A percentile compares a stretch with the other conserved stretches of the same genome.
These are phyloP conservation scores for Apeltes quadracus DNA, from an alignment of 2,113 vertebrate genomes.

Conservation along the genomic window DNA sequence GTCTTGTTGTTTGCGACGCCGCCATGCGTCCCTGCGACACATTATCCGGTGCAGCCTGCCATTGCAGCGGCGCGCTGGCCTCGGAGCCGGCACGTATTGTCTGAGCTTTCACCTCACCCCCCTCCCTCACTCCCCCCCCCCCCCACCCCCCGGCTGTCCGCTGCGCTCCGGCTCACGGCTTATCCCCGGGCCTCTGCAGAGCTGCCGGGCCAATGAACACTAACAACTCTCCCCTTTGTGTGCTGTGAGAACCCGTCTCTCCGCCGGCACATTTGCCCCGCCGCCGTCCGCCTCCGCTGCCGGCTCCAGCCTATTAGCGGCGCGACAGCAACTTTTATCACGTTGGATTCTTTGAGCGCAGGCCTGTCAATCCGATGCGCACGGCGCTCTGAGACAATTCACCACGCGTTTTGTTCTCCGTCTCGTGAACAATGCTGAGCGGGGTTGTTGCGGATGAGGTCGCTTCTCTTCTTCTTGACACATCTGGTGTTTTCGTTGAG, in stretches of 20 bases:
- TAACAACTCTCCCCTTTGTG: conserved; percentile 70
- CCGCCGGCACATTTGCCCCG: conserved; percentile 32
- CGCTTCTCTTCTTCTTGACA: conserved; percentile 38
- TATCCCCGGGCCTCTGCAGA: conserved; percentile 67
- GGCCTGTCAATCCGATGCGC: background rate
- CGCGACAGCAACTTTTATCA: background rate
- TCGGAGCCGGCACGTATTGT: conserved; percentile 62
- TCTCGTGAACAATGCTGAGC: conserved; percentile 10
- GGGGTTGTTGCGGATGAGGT: conserved; percentile 18
- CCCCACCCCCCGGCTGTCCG: conserved; percentile 63
- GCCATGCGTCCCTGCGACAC: conserved; percentile 64
- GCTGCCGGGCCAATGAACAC: conserved; percentile 66
- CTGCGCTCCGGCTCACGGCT: conserved; percentile 71
- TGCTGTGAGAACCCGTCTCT: conserved; percentile 47
- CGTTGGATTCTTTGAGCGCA: conserved; percentile 5
- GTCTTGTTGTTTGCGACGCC: conserved; percentile 67
- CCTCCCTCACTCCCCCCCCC: too few species aligned
- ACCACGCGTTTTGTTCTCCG: conserved; percentile 1
- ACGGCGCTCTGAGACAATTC: conserved; percentile 16
- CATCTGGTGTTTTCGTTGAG: conserved; percentile 48
- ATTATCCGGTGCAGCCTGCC: conserved; percentile 66
- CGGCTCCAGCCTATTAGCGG: conserved; percentile 15
- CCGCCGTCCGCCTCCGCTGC: conserved; percentile 25
- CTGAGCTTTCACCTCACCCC: conserved; percentile 68
- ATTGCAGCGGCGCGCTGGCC: conserved; percentile 66